These are phyloP conservation scores for Myotis findleyi DNA, from an alignment of 2,797 vertebrate genomes.

Conservation along the genomic window DNA sequence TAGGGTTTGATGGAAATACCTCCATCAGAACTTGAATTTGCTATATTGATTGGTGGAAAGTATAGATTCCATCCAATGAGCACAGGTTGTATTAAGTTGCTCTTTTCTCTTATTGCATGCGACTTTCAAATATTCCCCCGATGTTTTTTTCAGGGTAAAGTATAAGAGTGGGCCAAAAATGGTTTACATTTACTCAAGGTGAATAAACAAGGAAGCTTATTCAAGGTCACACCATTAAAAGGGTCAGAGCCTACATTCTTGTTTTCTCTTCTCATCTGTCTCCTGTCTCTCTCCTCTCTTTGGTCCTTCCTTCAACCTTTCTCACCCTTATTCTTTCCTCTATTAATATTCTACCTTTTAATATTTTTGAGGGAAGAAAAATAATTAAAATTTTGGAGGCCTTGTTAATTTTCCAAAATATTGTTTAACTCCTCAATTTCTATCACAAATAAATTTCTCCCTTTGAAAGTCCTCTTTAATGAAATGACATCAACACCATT, in stretches of 20 bases:
- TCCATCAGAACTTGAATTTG: neutral
- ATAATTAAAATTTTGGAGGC: neutral
- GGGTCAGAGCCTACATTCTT: neutral
- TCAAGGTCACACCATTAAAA: neutral
- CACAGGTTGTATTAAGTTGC: neutral
- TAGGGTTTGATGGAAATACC: neutral
- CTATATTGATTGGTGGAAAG: neutral
- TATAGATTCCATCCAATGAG: neutral
- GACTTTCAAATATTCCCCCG: neutral
- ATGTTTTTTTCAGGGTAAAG: neutral
- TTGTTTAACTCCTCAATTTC: neutral
- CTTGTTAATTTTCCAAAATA: neutral
- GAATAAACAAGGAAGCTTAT: neutral
- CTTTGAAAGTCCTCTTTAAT: neutral
- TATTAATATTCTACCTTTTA: neutral
- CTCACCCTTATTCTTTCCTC: neutral
- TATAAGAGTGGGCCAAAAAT: neutral
- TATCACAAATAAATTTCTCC: neutral
- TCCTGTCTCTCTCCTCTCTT: neutral
- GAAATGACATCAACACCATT: neutral
- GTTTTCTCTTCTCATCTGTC: neutral
- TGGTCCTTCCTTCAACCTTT: neutral
- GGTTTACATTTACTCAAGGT: neutral
- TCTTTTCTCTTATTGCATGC: neutral
- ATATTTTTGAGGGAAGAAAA: neutral